Percentiles rank a stretch among this genome's conserved stretches.
phyloP scores from a whole-genome alignment of 1,140 invertebrate genomes.

The Apis laboriosa region DNA sequence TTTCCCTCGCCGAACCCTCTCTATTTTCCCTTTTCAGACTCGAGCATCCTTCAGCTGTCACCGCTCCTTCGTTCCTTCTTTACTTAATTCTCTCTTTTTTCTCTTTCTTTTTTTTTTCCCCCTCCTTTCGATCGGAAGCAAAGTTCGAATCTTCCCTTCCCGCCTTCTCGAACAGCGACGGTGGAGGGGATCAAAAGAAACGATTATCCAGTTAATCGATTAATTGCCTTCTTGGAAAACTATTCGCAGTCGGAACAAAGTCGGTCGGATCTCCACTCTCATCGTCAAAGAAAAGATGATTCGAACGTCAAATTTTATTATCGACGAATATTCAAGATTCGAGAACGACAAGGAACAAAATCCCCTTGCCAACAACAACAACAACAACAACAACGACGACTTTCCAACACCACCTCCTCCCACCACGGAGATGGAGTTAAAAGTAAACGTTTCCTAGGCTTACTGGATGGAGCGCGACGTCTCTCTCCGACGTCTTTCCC shows the following conservation, averaged over 20 bases:
- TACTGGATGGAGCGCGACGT: too few species aligned
- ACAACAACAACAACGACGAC: too few species aligned
- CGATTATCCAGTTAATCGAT: not conserved
- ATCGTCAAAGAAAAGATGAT: too few species aligned
- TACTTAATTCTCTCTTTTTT: not conserved
- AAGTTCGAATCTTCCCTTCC: not conserved
- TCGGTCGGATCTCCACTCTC: not conserved
- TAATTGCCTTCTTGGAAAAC: slow-evolving; percentile 11
- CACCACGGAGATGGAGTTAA: too few species aligned
- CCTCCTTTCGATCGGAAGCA: not conserved
- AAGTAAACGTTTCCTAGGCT: too few species aligned
- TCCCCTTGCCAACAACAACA: too few species aligned
- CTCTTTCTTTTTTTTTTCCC: not conserved
- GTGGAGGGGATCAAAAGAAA: not conserved
- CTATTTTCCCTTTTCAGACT: slow-evolving; percentile 48
- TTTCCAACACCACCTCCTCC: too few species aligned
- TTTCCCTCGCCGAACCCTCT: slow-evolving; percentile 20
- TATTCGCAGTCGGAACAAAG: not conserved
- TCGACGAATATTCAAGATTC: too few species aligned
- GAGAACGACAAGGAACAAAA: too few species aligned
- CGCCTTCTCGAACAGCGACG: too few species aligned
- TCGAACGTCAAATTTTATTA: too few species aligned
- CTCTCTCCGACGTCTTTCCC: too few species aligned
- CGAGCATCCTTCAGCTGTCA: slow-evolving; percentile 46
- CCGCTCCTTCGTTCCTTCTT: not conserved